These are phyloP conservation scores for Drosophila trapezifrons DNA, from an alignment of 1,140 invertebrate species.

Conservation along the genomic window DNA sequence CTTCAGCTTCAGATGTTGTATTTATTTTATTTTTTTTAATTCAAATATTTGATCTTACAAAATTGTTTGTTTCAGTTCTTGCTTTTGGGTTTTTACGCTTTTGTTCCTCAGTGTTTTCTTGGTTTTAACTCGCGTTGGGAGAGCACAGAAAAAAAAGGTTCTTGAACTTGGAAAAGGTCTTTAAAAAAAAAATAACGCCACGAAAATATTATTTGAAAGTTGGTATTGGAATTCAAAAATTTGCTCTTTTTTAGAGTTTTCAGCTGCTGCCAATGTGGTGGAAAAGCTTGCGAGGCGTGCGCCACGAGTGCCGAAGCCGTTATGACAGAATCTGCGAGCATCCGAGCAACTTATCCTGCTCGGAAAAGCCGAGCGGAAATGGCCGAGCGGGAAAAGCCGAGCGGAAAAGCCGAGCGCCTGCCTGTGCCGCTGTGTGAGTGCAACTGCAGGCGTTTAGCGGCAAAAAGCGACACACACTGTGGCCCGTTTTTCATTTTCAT, in stretches of 20 bases:
- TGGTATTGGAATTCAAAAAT: neutral
- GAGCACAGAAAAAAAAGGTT: slow-evolving; percentile 11
- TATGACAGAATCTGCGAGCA: slow-evolving; percentile 81
- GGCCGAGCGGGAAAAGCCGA: slow-evolving; percentile 15
- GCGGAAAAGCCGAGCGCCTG: slow-evolving; percentile 23
- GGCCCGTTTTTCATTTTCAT: neutral
- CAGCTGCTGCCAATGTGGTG: slow-evolving; percentile 26
- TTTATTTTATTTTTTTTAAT: neutral
- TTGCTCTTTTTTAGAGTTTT: neutral
- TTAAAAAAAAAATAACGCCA: neutral
- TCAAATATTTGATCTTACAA: slow-evolving; percentile 11
- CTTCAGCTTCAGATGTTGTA: neutral
- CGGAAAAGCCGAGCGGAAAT: slow-evolving; percentile 15
- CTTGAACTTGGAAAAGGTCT: slow-evolving; percentile 2
- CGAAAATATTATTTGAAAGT: neutral
- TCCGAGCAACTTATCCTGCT: slow-evolving; percentile 75
- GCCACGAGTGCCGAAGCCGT: slow-evolving; percentile 80
- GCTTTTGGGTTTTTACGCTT: neutral
- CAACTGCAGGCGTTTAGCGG: slow-evolving; percentile 66
- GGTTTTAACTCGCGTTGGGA: neutral
- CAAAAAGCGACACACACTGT: slow-evolving; percentile 34
- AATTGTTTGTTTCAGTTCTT: slow-evolving; percentile 14
- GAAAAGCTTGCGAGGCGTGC: slow-evolving; percentile 67
- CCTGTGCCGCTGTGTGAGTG: slow-evolving; percentile 29
- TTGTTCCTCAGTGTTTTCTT: neutral